Evolutionary conservation across 2,113 vertebrate species (phyloP).

Genomic region (Callionymus lyra): DNA sequence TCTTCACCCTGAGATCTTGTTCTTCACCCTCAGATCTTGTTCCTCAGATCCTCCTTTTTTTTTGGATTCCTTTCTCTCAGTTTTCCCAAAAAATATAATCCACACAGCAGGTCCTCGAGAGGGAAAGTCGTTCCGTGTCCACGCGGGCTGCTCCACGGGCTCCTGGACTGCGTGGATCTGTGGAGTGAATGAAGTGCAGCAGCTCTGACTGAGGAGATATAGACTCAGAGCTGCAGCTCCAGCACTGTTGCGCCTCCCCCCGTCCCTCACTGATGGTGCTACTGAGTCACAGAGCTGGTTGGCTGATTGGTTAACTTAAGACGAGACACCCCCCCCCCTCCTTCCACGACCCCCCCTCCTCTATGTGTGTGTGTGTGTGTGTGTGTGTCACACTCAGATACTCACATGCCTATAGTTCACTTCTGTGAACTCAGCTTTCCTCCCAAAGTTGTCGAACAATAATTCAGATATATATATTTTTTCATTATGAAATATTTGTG

Average conservation of each 20-base stretch:
- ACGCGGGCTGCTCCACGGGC: conserved; percentile 30
- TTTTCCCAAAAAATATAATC: conserved; percentile 1
- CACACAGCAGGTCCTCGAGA: conserved; percentile 4
- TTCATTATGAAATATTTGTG: too few species aligned
- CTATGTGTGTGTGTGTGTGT: conserved; percentile 27
- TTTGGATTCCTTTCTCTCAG: neutral
- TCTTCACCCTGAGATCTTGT: too few species aligned
- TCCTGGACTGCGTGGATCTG: conserved; percentile 38
- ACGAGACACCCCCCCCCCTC: conserved; percentile 25
- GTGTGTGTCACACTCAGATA: conserved; percentile 26
- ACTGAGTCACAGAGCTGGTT: conserved; percentile 59
- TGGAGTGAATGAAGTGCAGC: conserved; percentile 54
- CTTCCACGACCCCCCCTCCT: neutral
- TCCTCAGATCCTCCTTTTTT: neutral
- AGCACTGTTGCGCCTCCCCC: conserved; percentile 66
- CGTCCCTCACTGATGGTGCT: conserved; percentile 45
- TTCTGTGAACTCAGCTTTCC: too few species aligned
- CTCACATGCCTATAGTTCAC: conserved; percentile 8
- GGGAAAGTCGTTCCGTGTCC: conserved; percentile 40
- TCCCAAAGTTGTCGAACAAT: too few species aligned
- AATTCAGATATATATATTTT: too few species aligned
- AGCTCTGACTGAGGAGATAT: conserved; percentile 52
- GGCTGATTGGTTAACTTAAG: conserved; percentile 51
- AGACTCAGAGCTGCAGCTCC: conserved; percentile 47
- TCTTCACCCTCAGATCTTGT: too few species aligned